phyloP scores from a whole-genome alignment of 2,888 invertebrate species.

The Xanthia icteritia region DNA sequence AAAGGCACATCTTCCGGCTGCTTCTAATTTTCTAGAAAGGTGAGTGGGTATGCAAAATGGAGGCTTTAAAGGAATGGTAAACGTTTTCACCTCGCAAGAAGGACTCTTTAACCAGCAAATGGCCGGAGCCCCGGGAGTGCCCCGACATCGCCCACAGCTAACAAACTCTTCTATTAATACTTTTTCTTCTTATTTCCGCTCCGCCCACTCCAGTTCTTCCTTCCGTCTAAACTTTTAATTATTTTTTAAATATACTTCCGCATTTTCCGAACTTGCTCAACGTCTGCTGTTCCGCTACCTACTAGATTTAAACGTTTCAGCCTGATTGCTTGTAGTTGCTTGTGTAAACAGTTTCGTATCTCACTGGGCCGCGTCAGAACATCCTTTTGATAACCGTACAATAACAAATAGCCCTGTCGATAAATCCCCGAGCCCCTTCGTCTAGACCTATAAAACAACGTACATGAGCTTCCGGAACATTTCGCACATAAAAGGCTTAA shows the following conservation, averaged over 20 bases:
- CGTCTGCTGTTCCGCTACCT: constrained; percentile 1
- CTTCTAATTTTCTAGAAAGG: constrained; percentile 70
- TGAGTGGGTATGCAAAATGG: constrained; percentile 70
- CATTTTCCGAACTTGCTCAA: constrained; percentile 19
- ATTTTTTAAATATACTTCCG: constrained; percentile 32
- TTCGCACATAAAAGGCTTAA: too few relatives aligned
- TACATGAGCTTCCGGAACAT: constrained; percentile 49
- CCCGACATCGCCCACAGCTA: constrained; percentile 41
- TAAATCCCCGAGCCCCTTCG: constrained; percentile 38
- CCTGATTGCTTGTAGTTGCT: constrained; percentile 20
- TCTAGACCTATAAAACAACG: constrained; percentile 53
- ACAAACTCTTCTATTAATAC: constrained; percentile 49
- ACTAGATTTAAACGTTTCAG: constrained; percentile 6
- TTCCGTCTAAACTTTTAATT: constrained; percentile 55
- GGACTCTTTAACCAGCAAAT: constrained; percentile 68
- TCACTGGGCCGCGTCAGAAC: constrained; percentile 18
- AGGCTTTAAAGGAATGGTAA: constrained; percentile 73
- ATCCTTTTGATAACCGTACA: constrained; percentile 37
- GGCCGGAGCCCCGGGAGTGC: constrained; percentile 37
- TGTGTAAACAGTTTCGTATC: constrained; percentile 29
- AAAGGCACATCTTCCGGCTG: constrained; percentile 52
- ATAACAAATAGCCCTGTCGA: constrained; percentile 35
- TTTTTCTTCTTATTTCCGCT: constrained; percentile 48
- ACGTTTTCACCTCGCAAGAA: constrained; percentile 69
- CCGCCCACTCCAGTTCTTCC: constrained; percentile 33